Conservation (phyloP, 2,797 vertebrate genomes). For the Poecilia gillii region DNA sequence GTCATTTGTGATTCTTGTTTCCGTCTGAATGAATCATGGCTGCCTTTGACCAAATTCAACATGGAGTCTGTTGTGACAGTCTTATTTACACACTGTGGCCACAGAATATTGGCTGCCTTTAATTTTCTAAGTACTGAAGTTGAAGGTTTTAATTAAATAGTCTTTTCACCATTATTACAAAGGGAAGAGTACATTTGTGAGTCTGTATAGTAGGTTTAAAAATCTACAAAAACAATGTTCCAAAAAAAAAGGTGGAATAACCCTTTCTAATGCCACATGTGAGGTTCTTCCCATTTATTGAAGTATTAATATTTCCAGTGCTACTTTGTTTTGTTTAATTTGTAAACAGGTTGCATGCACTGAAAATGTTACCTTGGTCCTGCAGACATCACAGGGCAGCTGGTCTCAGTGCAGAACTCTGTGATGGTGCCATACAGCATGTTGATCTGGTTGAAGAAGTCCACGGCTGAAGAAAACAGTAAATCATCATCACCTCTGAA, state of each 20-base stretch:
- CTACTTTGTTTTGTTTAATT: too few species aligned
- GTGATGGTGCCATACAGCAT: constrained; percentile 98
- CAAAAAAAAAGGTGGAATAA: neutral
- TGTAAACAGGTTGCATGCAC: neutral
- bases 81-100: neutral
- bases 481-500: neutral
- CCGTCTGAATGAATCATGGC: neutral
- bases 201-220: neutral
- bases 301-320: neutral
- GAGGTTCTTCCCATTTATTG: neutral
- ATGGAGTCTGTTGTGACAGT: neutral
- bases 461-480: constrained; percentile 85
- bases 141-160: neutral
- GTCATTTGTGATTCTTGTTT: neutral
- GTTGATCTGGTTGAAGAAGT: constrained; percentile 99
- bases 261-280: neutral
- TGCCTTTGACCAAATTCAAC: neutral
- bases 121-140: neutral
- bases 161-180: neutral
- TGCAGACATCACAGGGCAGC: constrained; percentile 95
- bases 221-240: neutral
- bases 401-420: constrained; percentile 94
- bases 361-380: constrained; percentile 86
- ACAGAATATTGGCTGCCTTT: neutral
- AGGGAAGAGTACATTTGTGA: neutral